phyloP scores from a whole-genome alignment of 2,113 vertebrate genomes.

The Neotoma lepida region DNA sequence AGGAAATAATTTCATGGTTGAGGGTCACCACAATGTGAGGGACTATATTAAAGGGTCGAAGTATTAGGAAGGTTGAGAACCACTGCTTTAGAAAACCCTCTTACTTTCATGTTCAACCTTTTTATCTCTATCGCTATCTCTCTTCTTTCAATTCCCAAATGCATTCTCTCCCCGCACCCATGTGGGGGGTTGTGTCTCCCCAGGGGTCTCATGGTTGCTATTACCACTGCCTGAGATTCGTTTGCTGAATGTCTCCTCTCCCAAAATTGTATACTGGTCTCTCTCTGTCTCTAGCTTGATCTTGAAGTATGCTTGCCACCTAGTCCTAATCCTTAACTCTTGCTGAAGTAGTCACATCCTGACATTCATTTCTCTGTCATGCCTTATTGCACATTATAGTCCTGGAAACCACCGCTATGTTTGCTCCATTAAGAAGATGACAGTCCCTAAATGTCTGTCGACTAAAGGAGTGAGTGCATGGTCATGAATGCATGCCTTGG shows the following conservation, averaged over 20 bases:
- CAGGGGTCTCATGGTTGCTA: background rate
- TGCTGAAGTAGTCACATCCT: too few relatives aligned
- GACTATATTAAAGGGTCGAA: background rate
- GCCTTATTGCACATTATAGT: background rate
- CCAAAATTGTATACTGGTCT: background rate
- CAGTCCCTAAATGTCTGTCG: background rate
- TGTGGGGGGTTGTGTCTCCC: fast-evolving
- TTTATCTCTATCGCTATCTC: background rate
- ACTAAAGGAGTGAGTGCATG: background rate
- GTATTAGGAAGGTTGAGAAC: background rate
- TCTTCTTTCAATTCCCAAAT: background rate
- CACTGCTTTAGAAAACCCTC: background rate
- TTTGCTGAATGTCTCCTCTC: background rate
- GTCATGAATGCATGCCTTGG: fast-evolving
- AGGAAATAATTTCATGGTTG: background rate
- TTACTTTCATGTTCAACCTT: background rate
- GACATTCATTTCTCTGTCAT: fast-evolving
- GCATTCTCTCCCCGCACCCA: background rate
- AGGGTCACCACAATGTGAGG: background rate
- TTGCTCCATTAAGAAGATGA: background rate
- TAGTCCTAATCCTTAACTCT: background rate
- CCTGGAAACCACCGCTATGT: background rate
- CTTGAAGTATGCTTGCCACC: background rate
- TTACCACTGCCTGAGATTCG: background rate
- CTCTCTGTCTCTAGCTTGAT: background rate